phyloP scores from a whole-genome alignment of 2,113 vertebrate species.

The Phylloscopus whistleri region DNA sequence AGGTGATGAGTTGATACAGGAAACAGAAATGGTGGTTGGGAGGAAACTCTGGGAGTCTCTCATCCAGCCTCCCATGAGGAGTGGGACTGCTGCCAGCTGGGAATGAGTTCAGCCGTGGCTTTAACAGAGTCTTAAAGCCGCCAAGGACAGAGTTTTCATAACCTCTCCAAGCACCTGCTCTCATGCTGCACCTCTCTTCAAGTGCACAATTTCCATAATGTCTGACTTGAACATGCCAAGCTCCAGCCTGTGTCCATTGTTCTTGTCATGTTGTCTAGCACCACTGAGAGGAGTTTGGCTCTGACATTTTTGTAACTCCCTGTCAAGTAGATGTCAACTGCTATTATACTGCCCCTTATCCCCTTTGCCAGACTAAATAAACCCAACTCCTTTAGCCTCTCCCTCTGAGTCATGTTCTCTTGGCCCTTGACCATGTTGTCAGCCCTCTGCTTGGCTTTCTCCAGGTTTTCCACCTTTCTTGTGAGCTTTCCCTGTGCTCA shows the following conservation, averaged over 20 bases:
- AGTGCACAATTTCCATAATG: neutral
- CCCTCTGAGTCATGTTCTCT: neutral
- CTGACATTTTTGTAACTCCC: neutral
- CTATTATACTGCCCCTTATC: neutral
- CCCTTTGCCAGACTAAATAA: conserved; percentile 41
- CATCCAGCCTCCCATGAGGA: neutral
- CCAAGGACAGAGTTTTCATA: neutral
- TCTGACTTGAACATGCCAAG: neutral
- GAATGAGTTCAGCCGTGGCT: neutral
- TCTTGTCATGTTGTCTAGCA: neutral
- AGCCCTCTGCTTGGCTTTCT: neutral
- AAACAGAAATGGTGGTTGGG: neutral
- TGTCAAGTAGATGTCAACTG: conserved; percentile 20
- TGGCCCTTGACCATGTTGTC: neutral
- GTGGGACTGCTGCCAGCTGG: neutral
- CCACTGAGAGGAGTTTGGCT: neutral
- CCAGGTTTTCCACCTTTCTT: neutral
- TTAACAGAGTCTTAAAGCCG: neutral
- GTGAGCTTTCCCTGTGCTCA: neutral
- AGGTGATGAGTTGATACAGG: neutral
- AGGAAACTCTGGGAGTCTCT: neutral
- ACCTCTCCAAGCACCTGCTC: neutral
- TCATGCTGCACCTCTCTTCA: neutral
- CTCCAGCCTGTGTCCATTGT: neutral
- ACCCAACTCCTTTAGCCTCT: neutral